Evolutionary conservation across 2,113 vertebrate genomes (phyloP), one percentile per base, ranked within the genome.

Genomic region (Phalacrocorax brasilianus): DNA sequence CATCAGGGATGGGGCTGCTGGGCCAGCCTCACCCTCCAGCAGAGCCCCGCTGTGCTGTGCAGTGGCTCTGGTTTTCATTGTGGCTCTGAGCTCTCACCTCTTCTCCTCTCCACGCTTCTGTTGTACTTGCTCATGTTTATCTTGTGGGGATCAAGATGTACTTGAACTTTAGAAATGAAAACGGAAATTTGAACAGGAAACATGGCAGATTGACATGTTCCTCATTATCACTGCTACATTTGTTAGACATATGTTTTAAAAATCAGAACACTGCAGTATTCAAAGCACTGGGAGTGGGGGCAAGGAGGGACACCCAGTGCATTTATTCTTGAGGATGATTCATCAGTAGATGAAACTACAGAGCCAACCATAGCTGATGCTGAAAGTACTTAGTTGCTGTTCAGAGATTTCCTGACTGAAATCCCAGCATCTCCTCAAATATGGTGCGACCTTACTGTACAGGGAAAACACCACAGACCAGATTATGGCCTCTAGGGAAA

Each of bases 141-240:
- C 95, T 91, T 23, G 0, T 76, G 38, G 32, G 42, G 84, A 96
- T 97, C 86, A 91, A 95, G 94, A 95, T 19, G 78, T 91, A 96
- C 91, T 96, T 96, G 94, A 96, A 95, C 94, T 96, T 97, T 50
- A 89, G 78, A 95, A 95, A 96, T 49, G 17, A 91, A 93, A 89
- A 71, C 19, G 80, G 94, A 96, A 94, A 93, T 95, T 92, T 96
- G 91, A 91, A 94, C 89, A 96, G 93, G 97, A 97, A 96, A 79
- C 58, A 82, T 62, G 85, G 85, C 80, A 91, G 82, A 94, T 93
- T 91, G 88, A 88, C 72, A 88, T 92, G 94, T 92, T 97, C 81
- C 92, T 94, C 73, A 94, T 95, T 94, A 96, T 91, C 89, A 94
- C 86, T 65, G 62, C 72, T 95, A 68, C 84, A 80, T 92, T 93